phyloP scores from a whole-genome alignment of 2,113 vertebrate species.

The Oxygymnocypris stewartii region DNA sequence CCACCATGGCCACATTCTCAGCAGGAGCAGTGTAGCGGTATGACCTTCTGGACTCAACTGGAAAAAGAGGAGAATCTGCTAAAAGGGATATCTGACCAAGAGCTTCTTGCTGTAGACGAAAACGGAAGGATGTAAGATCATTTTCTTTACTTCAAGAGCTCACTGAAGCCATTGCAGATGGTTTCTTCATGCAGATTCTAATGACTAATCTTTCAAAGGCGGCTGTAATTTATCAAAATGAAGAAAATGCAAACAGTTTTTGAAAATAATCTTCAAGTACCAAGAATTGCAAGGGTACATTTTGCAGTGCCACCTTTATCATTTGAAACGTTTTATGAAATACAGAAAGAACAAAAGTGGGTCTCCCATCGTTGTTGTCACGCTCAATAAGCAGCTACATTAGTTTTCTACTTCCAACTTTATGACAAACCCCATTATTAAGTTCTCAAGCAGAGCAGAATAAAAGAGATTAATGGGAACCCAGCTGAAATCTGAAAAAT shows the following conservation, averaged over 20 bases:
- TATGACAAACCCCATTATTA: slow-evolving; percentile 38
- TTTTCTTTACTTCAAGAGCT: slow-evolving; percentile 13
- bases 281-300: slow-evolving; percentile 8
- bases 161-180: slow-evolving; percentile 30
- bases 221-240: slow-evolving; percentile 5
- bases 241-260: slow-evolving; percentile 20
- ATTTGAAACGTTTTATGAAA: slow-evolving; percentile 39
- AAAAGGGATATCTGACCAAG: slow-evolving; percentile 61
- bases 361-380: slow-evolving; percentile 1
- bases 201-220: slow-evolving; percentile 5
- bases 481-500: slow-evolving; percentile 5
- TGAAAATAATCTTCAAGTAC: slow-evolving; percentile 10
- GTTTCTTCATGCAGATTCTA: slow-evolving; percentile 35
- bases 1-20: neutral
- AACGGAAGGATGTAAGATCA: slow-evolving; percentile 74
- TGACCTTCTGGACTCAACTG: slow-evolving; percentile 79
- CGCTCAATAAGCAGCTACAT: slow-evolving; percentile 7
- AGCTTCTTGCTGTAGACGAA: slow-evolving; percentile 68
- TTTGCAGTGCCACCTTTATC: slow-evolving; percentile 19
- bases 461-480: slow-evolving; percentile 21
- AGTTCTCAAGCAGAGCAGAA: slow-evolving; percentile 10
- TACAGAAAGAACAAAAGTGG: slow-evolving; percentile 12
- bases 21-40: slow-evolving; percentile 56
- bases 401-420: neutral
- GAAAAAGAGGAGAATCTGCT: slow-evolving; percentile 72